phyloP scores from a whole-genome alignment of 2,797 vertebrate species.

The Chrosomus eos region DNA sequence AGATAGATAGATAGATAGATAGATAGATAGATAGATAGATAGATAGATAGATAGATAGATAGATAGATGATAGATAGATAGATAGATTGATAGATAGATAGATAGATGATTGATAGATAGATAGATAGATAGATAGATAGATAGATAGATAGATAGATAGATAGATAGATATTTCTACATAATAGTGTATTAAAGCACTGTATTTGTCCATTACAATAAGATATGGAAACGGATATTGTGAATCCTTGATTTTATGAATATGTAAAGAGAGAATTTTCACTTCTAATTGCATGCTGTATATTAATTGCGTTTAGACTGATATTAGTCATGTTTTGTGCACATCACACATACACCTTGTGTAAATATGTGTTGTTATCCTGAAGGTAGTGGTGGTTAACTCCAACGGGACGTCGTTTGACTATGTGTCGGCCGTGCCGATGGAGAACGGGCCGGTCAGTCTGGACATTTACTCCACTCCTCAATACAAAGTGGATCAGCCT shows the following conservation, averaged over 20 bases:
- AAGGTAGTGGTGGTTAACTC: constrained; percentile 86
- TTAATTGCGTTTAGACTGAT: background rate
- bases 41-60: no score
- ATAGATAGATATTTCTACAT: no score
- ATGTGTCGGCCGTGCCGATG: constrained; percentile 77
- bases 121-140: accelerated
- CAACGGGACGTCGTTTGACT: constrained; percentile 92
- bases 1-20: accelerated
- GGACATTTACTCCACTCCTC: constrained; percentile 91
- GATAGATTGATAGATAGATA: no score
- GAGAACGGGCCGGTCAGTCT: constrained; percentile 89
- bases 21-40: no score
- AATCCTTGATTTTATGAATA: background rate
- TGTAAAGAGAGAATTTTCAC: background rate
- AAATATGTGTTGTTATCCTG: background rate
- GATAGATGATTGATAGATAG: no score
- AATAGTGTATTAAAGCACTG: background rate
- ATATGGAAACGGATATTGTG: background rate
- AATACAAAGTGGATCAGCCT: constrained; percentile 87
- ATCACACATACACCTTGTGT: background rate
- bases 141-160: background rate
- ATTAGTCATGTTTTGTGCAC: background rate
- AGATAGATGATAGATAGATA: no score
- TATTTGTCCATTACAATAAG: background rate
- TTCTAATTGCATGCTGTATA: background rate